A percentile compares a stretch with the other conserved stretches of the same genome.
Evolutionary conservation across 2,888 invertebrate species (phyloP).

Genomic region (Heliconius hortense): DNA sequence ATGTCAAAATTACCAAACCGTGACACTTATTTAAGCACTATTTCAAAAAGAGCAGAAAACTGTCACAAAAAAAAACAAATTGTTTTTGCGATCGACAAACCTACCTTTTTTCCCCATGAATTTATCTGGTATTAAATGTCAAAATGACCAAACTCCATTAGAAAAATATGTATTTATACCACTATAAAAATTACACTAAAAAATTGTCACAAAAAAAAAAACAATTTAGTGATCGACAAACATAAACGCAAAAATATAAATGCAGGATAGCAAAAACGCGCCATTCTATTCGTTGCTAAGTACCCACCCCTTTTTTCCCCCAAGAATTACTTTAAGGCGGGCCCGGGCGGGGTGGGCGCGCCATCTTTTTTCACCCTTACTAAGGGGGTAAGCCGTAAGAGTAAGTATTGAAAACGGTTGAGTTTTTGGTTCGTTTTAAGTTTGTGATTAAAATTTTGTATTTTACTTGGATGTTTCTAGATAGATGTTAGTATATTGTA

Average conservation of each 20-base stretch:
- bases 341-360: slow-evolving; percentile 54
- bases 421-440: slow-evolving; percentile 60
- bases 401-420: slow-evolving; percentile 76
- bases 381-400: slow-evolving; percentile 62
- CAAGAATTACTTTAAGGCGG: slow-evolving; percentile 79
- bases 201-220: slow-evolving; percentile 26
- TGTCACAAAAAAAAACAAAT: background rate
- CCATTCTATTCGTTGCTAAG: slow-evolving; percentile 73
- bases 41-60: background rate
- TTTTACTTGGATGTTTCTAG: background rate
- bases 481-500: slow-evolving; percentile 6
- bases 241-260: slow-evolving; percentile 35
- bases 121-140: background rate
- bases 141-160: slow-evolving; percentile 1
- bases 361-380: slow-evolving; percentile 78
- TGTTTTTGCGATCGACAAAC: background rate
- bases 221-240: slow-evolving; percentile 29
- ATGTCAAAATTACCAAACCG: background rate
- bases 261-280: slow-evolving; percentile 61
- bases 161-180: slow-evolving; percentile 22
- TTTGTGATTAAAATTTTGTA: slow-evolving; percentile 34
- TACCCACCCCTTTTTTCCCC: slow-evolving; percentile 81
- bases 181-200: slow-evolving; percentile 19
- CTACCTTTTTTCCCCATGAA: background rate
- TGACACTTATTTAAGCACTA: background rate